A percentile compares a stretch with the other conserved stretches of the same genome.
Evolutionary conservation across 2,797 vertebrate species (phyloP).

Genomic region (Xenops minutus): DNA sequence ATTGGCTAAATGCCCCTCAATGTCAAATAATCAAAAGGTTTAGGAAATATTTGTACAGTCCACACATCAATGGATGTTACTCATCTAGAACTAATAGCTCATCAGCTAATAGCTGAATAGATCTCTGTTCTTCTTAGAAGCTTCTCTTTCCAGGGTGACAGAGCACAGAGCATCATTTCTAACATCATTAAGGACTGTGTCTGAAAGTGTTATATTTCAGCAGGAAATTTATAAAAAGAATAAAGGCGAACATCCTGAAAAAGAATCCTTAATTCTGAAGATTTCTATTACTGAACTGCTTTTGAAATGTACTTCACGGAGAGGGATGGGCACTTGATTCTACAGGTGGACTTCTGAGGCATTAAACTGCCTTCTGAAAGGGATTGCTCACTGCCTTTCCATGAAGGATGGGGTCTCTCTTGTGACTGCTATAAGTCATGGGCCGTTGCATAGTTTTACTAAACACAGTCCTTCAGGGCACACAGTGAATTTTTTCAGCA

Average conservation of each 20-base stretch:
- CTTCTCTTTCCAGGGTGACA: not conserved
- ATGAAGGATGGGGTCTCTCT: not conserved
- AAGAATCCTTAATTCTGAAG: not conserved
- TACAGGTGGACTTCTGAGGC: not conserved
- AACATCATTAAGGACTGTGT: not conserved
- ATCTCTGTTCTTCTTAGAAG: not conserved
- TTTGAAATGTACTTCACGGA: not conserved
- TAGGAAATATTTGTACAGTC: not conserved
- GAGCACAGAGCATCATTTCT: not conserved
- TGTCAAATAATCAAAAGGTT: not conserved
- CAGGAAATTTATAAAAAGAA: not conserved
- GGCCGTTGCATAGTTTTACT: not conserved
- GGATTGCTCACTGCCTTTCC: not conserved
- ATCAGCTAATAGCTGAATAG: not conserved
- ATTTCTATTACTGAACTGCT: not conserved
- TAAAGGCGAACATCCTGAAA: not conserved
- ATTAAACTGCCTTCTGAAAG: not conserved
- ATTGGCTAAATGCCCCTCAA: not conserved
- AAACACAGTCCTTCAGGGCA: not conserved
- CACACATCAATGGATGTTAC: not conserved
- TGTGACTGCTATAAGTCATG: not conserved
- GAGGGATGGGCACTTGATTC: not conserved
- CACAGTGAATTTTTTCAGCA: not conserved
- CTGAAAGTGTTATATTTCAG: not conserved
- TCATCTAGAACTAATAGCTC: not conserved